Evolutionary conservation across 2,888 invertebrate genomes (phyloP), one percentile per base, ranked within the genome.

Genomic region (Stenurella melanura): DNA sequence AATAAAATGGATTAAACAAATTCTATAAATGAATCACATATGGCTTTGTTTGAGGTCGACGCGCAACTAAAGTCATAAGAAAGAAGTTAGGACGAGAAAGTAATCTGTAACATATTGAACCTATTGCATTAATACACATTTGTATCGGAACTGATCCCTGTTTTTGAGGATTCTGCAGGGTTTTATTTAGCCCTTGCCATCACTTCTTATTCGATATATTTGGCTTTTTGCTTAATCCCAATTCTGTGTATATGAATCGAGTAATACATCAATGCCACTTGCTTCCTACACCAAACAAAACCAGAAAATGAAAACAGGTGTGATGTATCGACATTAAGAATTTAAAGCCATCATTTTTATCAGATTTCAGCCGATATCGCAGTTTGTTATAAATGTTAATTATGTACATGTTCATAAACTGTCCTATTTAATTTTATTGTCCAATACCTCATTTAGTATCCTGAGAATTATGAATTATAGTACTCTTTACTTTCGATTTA

Each of bases 21-120:
- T 19, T 21, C 19, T 12, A 2, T 42, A 69, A 11, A 38, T 17
- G 69, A 57, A 34, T 10, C 58, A 17, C 30, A 56, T 30, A 66
- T 38, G 21, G 9, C 42, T 61, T 42, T 1, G 42, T 60, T 61
- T 60, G 60, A 17, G 19, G 9, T 26, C 57, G 69, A 61, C 60
- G 42, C 15, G 58, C 71, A 73, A 67, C 72, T 60, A 78, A 81
- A 79, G 76, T 67, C 76, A 79, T 81, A 74, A 75, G 67, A 78
- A 79, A 76, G 76, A 68, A 78, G 75, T 81, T 78, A 82, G 80
- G 82, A 81, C 83, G 83, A 82, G 85, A 85, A 84, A 86, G 85
- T 85, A 86, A 85, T 84, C 82, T 84, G 85, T 83, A 84, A 83
- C 86, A 85, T 84, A 83, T 84, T 85, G 85, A 80, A 80, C 82